phyloP scores from a whole-genome alignment of 2,113 vertebrate genomes.

The Psilopogon haemacephalus region DNA sequence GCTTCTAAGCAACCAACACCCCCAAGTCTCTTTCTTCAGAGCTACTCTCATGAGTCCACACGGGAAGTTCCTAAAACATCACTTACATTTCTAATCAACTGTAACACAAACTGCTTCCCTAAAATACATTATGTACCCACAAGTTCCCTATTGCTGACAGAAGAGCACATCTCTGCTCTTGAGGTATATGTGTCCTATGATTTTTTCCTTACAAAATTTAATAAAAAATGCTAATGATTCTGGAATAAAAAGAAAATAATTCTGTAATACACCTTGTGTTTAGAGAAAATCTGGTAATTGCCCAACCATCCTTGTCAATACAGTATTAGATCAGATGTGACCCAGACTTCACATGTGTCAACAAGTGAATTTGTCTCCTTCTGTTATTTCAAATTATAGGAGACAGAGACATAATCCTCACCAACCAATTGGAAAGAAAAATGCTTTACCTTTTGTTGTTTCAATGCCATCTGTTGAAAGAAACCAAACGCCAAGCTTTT shows the following conservation, averaged over 20 bases:
- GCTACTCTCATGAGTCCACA: background rate
- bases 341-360: slow-evolving; percentile 56
- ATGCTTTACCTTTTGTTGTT: slow-evolving; percentile 70
- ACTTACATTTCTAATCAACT: background rate
- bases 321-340: slow-evolving; percentile 56
- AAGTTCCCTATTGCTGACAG: background rate
- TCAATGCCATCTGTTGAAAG: slow-evolving; percentile 74
- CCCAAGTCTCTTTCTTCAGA: too few species aligned
- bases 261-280: slow-evolving; percentile 59
- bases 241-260: slow-evolving; percentile 62
- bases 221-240: slow-evolving; percentile 43
- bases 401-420: slow-evolving; percentile 60
- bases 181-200: background rate
- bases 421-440: slow-evolving; percentile 66
- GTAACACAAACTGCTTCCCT: background rate
- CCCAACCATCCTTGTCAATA: slow-evolving; percentile 71
- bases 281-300: slow-evolving; percentile 61
- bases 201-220: slow-evolving; percentile 53
- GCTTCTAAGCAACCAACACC: too few species aligned
- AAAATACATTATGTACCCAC: background rate
- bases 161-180: background rate
- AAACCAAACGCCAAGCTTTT: slow-evolving; percentile 69
- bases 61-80: background rate
- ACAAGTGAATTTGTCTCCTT: slow-evolving; percentile 60
- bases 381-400: slow-evolving; percentile 64